Evolutionary conservation across 2,113 vertebrate species (phyloP), one percentile per base, ranked within the genome.

Genomic region (Mystacornis crossleyi): DNA sequence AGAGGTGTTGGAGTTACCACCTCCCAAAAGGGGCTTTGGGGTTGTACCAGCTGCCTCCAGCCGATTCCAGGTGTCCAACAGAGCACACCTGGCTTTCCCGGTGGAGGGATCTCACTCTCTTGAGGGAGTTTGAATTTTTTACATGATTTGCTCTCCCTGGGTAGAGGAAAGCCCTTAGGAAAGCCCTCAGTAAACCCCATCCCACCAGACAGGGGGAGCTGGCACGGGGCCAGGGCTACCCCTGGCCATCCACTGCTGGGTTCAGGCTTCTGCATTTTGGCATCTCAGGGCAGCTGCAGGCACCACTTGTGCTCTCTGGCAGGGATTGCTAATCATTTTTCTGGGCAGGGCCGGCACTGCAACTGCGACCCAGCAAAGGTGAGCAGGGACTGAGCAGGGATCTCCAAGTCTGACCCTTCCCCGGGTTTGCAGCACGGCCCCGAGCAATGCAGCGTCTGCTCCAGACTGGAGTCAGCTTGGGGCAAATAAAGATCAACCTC

Each of bases 321-420:
- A 72, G 58, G n/a, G 24, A 25, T 7, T 43, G 36, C 24, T 48
- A 64, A 19, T 5, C 26, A 14, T 40, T 40, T 9, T n/a, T 11
- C 29, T 3, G 0, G 40, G 33, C 33, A 29, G 29, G 18, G 14
- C 55, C n/a, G 36, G 55, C 43, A 12, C 58, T 64, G 67, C 28
- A 5, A 1, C 50, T 1, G 0, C 64, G 48, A 50, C 43, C 62
- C 67, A 28, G 3, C 66, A 12, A 2, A 6, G 1, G 12, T 20
- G 42, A 83, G 4, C 33, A 40, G 48, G 6, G 2, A 9, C 71
- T 57, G 55, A 54, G 53, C 20, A 4, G 4, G 48, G 54, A 81
- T n/a, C 40, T 28, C 28, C 8, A 4, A 23, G 25, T 29, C 34
- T 69, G 62, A 38, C 43, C 47, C 60, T 24, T 23, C 48, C 69